These are phyloP conservation scores for Lepeophtheirus salmonis DNA, from an alignment of 1,140 invertebrate species.

Conservation along the genomic window DNA sequence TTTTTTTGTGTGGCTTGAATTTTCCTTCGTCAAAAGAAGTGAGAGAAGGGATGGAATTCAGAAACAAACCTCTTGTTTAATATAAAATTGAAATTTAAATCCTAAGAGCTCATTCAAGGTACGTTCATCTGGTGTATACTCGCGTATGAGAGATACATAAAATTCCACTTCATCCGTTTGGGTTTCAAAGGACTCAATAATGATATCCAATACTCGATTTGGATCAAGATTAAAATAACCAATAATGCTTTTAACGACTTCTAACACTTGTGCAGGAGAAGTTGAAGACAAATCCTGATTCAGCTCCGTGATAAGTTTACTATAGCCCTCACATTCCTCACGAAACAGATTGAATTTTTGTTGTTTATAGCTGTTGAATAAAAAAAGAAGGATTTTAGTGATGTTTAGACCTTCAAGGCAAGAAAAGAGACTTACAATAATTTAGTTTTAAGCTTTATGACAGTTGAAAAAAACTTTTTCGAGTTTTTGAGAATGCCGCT, in stretches of 20 bases:
- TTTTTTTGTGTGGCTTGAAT: too few species aligned
- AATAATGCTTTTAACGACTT: slow-evolving; percentile 30
- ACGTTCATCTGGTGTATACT: slow-evolving; percentile 61
- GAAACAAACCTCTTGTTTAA: too few species aligned
- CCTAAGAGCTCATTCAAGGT: slow-evolving; percentile 82
- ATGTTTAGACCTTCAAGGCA: slow-evolving; percentile 10
- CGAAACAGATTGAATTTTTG: slow-evolving; percentile 95
- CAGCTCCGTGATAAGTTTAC: slow-evolving; percentile 88
- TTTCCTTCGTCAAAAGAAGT: too few species aligned
- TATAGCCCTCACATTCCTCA: slow-evolving; percentile 97
- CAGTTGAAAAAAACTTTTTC: slow-evolving; percentile 75
- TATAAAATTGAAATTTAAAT: slow-evolving; percentile 72
- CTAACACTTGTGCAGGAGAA: background rate
- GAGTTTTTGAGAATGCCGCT: slow-evolving; percentile 75
- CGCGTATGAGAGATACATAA: slow-evolving; percentile 61
- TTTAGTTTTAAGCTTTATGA: slow-evolving; percentile 94
- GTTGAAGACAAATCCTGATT: slow-evolving; percentile 39
- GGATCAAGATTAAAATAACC: slow-evolving; percentile 98
- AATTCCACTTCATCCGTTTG: slow-evolving; percentile 40
- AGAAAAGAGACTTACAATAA: slow-evolving; percentile 61
- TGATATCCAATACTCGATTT: slow-evolving; percentile 86
- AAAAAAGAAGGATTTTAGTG: slow-evolving; percentile 11
- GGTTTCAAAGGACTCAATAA: slow-evolving; percentile 89
- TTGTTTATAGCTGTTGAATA: slow-evolving; percentile 79
- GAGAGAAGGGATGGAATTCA: too few species aligned